phyloP scores from a whole-genome alignment of 2,113 vertebrate genomes.

The Charina bottae region DNA sequence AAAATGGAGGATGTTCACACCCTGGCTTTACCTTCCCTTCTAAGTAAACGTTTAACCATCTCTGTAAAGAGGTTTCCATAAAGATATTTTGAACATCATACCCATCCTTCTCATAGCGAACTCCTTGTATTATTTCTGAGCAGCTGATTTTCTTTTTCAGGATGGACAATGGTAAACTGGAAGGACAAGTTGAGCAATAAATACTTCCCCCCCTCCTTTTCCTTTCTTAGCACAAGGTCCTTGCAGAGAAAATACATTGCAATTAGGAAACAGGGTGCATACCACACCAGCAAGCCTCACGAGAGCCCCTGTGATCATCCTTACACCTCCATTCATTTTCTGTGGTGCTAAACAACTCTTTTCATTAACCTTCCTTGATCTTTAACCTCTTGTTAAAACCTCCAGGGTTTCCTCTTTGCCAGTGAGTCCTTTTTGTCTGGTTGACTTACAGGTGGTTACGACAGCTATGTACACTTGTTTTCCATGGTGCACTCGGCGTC shows the following conservation, averaged over 20 bases:
- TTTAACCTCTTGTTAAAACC: slow-evolving; percentile 52
- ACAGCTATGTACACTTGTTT: slow-evolving; percentile 84
- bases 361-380: slow-evolving; percentile 59
- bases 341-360: slow-evolving; percentile 42
- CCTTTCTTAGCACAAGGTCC: rapidly evolving
- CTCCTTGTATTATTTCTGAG: slow-evolving; percentile 33
- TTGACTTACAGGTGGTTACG: slow-evolving; percentile 84
- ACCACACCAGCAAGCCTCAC: not conserved
- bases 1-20: slow-evolving; percentile 23
- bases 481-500: slow-evolving; percentile 87
- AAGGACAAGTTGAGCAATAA: not conserved
- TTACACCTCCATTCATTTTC: slow-evolving; percentile 66
- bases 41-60: slow-evolving; percentile 1
- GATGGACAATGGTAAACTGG: not conserved
- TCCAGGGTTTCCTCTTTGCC: slow-evolving; percentile 39
- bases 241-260: not conserved
- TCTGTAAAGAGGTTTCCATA: slow-evolving; percentile 18
- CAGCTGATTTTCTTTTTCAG: not conserved
- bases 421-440: slow-evolving; percentile 49
- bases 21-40: rapidly evolving
- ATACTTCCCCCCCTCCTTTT: not conserved
- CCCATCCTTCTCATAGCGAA: slow-evolving; percentile 39
- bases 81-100: not conserved
- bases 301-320: slow-evolving; percentile 46
- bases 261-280: rapidly evolving